phyloP scores from a whole-genome alignment of 2,797 vertebrate genomes.

The Argya squamiceps region DNA sequence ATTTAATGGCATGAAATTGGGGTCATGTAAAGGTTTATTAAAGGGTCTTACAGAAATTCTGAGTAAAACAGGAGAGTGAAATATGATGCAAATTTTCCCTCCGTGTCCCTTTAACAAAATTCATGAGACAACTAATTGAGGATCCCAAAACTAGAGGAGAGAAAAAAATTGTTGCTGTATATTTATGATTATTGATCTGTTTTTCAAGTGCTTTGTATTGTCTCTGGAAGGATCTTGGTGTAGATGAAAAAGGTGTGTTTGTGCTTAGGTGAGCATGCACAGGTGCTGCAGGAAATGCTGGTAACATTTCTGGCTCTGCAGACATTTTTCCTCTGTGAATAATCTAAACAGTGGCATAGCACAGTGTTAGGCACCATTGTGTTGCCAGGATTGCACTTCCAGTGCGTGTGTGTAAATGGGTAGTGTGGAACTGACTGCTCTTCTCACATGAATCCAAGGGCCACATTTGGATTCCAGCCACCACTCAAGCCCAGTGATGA shows the following conservation, averaged over 20 bases:
- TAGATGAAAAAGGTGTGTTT: background rate
- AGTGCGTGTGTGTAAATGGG: background rate
- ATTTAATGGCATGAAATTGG: background rate
- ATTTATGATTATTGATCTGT: background rate
- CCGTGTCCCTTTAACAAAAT: background rate
- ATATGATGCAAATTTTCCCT: background rate
- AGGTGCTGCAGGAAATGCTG: background rate
- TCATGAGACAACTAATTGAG: background rate
- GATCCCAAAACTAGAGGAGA: background rate
- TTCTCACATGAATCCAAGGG: background rate
- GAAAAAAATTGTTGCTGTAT: background rate
- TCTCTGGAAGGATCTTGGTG: background rate
- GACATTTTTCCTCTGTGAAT: background rate
- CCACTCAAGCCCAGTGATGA: background rate
- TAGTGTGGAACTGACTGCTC: rapidly evolving
- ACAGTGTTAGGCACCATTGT: background rate
- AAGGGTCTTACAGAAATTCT: background rate
- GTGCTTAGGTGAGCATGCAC: background rate
- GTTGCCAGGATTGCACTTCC: background rate
- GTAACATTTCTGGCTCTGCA: background rate
- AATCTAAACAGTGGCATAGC: background rate
- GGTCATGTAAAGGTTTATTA: conserved; percentile 12
- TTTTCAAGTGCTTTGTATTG: background rate
- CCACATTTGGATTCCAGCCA: background rate
- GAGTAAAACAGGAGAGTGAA: background rate